These are phyloP conservation scores for Enteromius mattozi DNA, from an alignment of 2,797 vertebrate species.

Conservation along the genomic window DNA sequence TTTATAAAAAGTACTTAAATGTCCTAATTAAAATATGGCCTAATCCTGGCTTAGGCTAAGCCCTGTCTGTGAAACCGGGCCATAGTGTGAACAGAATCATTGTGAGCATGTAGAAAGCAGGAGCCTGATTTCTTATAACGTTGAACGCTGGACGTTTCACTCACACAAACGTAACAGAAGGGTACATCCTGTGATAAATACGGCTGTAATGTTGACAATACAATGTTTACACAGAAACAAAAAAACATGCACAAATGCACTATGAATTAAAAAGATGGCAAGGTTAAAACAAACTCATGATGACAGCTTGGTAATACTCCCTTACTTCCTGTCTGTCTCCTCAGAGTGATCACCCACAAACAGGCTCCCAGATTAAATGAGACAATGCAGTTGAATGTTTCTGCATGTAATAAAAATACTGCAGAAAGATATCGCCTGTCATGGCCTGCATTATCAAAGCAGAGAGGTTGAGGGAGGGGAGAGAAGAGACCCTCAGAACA, in stretches of 20 bases:
- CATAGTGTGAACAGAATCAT: background rate
- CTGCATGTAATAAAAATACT: constrained; percentile 12
- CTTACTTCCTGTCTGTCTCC: background rate
- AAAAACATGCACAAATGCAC: background rate
- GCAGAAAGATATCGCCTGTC: background rate
- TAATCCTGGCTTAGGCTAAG: too few species aligned
- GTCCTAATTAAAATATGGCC: too few species aligned
- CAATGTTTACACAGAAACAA: constrained; percentile 27
- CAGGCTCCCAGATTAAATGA: background rate
- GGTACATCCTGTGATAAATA: constrained; percentile 16
- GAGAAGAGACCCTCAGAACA: constrained; percentile 33
- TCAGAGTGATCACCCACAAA: background rate
- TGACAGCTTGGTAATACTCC: constrained; percentile 9
- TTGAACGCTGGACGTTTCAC: background rate
- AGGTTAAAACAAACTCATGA: constrained; percentile 3
- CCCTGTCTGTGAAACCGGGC: too few species aligned
- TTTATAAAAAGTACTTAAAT: too few species aligned
- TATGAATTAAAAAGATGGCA: background rate
- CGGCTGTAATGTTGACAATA: background rate
- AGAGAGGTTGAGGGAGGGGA: background rate
- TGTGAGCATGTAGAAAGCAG: background rate
- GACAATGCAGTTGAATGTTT: constrained; percentile 20
- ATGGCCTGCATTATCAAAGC: constrained; percentile 9
- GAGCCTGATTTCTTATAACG: constrained; percentile 7
- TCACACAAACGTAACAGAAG: background rate